Conservation (phyloP, 1,140 invertebrate genomes). For the Sycophaga agraensis region DNA sequence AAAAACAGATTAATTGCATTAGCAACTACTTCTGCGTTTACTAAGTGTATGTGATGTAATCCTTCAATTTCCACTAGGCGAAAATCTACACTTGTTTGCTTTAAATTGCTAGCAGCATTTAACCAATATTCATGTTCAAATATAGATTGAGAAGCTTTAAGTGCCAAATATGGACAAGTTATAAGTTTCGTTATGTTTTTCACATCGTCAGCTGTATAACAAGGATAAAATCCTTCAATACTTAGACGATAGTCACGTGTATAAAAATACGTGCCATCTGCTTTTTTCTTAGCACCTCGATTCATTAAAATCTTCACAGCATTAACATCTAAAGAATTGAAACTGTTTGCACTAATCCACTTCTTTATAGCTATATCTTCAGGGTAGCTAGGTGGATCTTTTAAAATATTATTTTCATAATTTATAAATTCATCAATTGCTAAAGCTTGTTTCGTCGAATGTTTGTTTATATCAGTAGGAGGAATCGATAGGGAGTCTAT, state of each 20-base stretch:
- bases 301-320: conserved; percentile 61
- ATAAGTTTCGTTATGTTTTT: conserved; percentile 58
- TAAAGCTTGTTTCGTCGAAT: conserved; percentile 38
- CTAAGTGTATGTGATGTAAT: conserved; percentile 76
- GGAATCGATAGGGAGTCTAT: conserved; percentile 65
- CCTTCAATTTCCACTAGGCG: conserved; percentile 66
- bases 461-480: conserved; percentile 36
- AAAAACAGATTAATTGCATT: conserved; percentile 63
- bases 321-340: conserved; percentile 58
- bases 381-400: conserved; percentile 60
- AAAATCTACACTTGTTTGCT: conserved; percentile 61
- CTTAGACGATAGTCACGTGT: conserved; percentile 64
- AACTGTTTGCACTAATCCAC: conserved; percentile 53
- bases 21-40: conserved; percentile 64
- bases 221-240: conserved; percentile 46
- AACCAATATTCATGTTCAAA: conserved; percentile 56
- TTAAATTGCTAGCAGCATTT: conserved; percentile 60
- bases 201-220: conserved; percentile 55
- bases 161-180: conserved; percentile 61
- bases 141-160: conserved; percentile 61
- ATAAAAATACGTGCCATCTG: conserved; percentile 65
- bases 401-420: conserved; percentile 53
- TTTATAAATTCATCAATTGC: conserved; percentile 53
- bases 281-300: conserved; percentile 57
- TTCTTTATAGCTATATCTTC: conserved; percentile 62